Conservation (phyloP, 2,888 invertebrate species). For the Chrysolina americana region DNA sequence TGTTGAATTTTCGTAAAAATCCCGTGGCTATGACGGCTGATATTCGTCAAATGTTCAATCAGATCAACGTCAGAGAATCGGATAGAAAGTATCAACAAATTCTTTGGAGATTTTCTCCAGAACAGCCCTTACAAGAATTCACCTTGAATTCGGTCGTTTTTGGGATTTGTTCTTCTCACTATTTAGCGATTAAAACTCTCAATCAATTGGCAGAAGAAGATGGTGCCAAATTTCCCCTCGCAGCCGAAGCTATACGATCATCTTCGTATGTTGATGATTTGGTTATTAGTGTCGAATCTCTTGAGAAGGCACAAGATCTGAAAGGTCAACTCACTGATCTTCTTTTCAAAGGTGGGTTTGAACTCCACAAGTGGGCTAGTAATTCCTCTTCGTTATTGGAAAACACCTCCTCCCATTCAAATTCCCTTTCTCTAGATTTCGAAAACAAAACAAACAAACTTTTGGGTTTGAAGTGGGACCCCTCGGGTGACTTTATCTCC, state of each 20-base stretch:
- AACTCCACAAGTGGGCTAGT: too few species aligned
- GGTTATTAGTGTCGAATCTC: too few species aligned
- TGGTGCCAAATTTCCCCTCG: slow-evolving; percentile 5
- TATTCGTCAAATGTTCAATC: slow-evolving; percentile 10
- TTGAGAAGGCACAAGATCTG: not conserved
- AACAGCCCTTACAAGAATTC: slow-evolving; percentile 18
- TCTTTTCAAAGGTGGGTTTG: not conserved
- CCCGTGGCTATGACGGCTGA: not conserved
- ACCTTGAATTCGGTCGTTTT: not conserved
- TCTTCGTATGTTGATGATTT: too few species aligned
- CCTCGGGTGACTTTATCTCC: too few species aligned
- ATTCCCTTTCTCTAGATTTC: too few species aligned
- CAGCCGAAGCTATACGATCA: not conserved
- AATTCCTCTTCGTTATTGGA: not conserved
- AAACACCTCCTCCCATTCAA: not conserved
- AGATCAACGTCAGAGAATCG: not conserved
- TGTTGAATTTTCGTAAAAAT: not conserved
- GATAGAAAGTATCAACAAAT: slow-evolving; percentile 7
- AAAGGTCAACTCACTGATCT: not conserved
- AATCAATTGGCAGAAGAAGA: slow-evolving; percentile 17
- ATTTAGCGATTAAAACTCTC: slow-evolving; percentile 6
- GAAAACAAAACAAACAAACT: too few species aligned
- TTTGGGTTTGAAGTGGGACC: too few species aligned
- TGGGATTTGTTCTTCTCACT: slow-evolving; percentile 24
- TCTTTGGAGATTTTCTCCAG: slow-evolving; percentile 11